Evolutionary conservation across 2,113 vertebrate species (phyloP).

Genomic region (Pomatostomus ruficeps): DNA sequence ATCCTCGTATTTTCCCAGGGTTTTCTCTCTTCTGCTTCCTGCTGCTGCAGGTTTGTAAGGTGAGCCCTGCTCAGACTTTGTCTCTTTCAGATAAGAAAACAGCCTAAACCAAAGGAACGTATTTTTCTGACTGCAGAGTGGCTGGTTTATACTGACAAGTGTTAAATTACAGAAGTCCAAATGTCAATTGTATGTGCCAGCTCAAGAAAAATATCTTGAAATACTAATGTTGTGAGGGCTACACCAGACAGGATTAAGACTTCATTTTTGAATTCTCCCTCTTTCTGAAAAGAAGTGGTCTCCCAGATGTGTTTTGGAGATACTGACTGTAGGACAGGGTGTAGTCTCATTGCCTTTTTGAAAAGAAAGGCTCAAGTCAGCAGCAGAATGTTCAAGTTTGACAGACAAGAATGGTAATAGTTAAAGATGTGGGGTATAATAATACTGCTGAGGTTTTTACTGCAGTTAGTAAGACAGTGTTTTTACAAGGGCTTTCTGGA

Average conservation of each 20-base stretch:
- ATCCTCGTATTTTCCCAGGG: not conserved
- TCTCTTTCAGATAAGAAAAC: slow-evolving; percentile 20
- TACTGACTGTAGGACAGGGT: not conserved
- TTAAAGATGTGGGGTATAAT: not conserved
- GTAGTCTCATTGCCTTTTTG: not conserved
- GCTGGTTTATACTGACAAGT: not conserved
- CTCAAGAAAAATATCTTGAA: not conserved
- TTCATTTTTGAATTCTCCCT: not conserved
- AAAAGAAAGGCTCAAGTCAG: not conserved
- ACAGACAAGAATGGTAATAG: not conserved
- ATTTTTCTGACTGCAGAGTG: not conserved
- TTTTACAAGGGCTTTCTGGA: not conserved
- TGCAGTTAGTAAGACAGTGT: not conserved
- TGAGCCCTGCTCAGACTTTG: not conserved
- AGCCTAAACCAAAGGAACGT: not conserved
- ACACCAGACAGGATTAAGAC: not conserved
- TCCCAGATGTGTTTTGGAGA: not conserved
- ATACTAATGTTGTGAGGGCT: not conserved
- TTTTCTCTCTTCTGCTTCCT: not conserved
- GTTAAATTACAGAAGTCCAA: not conserved
- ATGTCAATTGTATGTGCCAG: not conserved
- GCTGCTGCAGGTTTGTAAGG: not conserved
- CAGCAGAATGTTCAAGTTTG: not conserved
- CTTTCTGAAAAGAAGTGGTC: not conserved
- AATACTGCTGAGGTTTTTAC: not conserved